A percentile compares a stretch with the other conserved stretches of the same genome.
These are phyloP conservation scores for Drosophila ezoana DNA, from an alignment of 2,888 invertebrate species.

Conservation along the genomic window DNA sequence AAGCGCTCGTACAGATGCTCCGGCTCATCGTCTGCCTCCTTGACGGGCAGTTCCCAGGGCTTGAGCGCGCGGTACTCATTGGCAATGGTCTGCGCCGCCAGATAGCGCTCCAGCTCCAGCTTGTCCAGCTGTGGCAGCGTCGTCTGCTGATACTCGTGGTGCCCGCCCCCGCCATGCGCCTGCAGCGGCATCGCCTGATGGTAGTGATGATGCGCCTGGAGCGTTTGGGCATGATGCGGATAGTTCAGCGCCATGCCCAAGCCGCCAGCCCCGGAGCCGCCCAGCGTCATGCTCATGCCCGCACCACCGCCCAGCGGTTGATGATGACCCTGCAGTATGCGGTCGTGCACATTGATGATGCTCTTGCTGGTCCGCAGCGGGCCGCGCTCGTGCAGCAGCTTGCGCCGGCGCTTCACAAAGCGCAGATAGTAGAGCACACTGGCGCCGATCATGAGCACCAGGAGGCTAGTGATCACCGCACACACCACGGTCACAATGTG, in stretches of 20 bases:
- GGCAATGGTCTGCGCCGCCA: constrained; percentile 84
- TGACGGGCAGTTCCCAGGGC: constrained; percentile 85
- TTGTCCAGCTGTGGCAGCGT: constrained; percentile 83
- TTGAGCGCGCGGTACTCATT: constrained; percentile 85
- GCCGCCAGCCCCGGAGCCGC: constrained; percentile 38
- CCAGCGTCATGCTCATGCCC: constrained; percentile 70
- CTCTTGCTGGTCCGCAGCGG: constrained; percentile 82
- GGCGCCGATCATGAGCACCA: constrained; percentile 84
- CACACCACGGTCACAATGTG: constrained; percentile 85
- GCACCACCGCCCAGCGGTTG: constrained; percentile 77
- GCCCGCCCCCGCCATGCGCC: constrained; percentile 43
- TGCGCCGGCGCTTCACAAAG: constrained; percentile 83
- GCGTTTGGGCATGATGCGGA: constrained; percentile 79
- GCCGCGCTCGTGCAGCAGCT: constrained; percentile 83
- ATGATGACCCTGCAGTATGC: constrained; percentile 83
- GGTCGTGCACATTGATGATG: constrained; percentile 85
- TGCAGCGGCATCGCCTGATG: constrained; percentile 78
- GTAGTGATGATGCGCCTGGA: constrained; percentile 80
- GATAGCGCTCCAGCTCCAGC: constrained; percentile 84
- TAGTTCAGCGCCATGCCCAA: constrained; percentile 70
- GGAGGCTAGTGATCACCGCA: constrained; percentile 83
- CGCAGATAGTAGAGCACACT: constrained; percentile 84
- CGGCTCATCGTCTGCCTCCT: constrained; percentile 83
- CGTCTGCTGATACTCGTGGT: constrained; percentile 76
- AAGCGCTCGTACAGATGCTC: constrained; percentile 85